Evolutionary conservation across 1,140 invertebrate species (phyloP), one percentile per base, ranked within the genome.

Genomic region (Acromyrmex heyeri): DNA sequence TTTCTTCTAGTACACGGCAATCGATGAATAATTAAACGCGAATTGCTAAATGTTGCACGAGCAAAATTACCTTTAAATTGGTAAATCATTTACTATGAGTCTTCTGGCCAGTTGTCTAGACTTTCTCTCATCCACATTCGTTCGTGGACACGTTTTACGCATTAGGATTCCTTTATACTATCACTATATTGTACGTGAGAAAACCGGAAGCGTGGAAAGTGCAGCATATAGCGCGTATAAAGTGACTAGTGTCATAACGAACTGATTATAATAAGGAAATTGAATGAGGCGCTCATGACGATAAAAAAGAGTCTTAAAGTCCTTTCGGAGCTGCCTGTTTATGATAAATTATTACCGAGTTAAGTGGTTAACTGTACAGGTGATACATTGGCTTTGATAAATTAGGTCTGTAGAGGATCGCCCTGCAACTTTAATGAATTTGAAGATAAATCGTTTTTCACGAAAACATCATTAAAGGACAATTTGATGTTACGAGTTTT

Each of bases 1-100:
- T 75, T n/a, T 83, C 62, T 64, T 27, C 16, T 38, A 10, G 5
- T 24, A 21, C 10, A 14, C n/a, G 16, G 14, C 10, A 48, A 14
- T 27, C 44, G 62, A 61, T 90, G 64, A 89, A 89, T 90, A 77
- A 90, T 90, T 89, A 64, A 87, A 61, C 50, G 30, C n/a, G 12
- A 67, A n/a, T 59, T 70, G 38, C 48, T 21, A 53, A 85, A 44
- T 44, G 10, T n/a, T 77, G 27, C n/a, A 53, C 38, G 6, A n/a
- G 14, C 24, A 24, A 24, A 24, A 24, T 24, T 24, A 24, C 77
- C 14, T 30, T 12, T 1, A n/a, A 18, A 86, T 65, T 78, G 77
- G 82, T 91, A 88, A 90, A 90, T 91, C 82, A 90, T 78, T 90
- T 91, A 91, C 82, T 64, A 24, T 24, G n/a, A 18, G 48, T 55